phyloP scores from a whole-genome alignment of 2,888 invertebrate species.

The Pyrrhosoma nymphula region DNA sequence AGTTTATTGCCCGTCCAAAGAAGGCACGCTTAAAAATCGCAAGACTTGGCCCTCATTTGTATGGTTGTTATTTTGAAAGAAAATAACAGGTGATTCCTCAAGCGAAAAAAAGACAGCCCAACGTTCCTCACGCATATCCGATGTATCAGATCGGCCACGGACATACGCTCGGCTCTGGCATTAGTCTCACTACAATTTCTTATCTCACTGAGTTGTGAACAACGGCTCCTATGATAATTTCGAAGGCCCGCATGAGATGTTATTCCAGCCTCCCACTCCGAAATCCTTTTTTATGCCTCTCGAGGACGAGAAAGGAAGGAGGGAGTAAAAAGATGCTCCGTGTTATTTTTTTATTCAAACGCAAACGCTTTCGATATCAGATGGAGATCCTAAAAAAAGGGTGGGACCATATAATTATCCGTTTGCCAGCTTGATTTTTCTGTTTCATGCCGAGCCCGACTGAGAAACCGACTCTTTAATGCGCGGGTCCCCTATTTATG shows the following conservation, averaged over 20 bases:
- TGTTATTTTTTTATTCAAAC: slow-evolving; percentile 51
- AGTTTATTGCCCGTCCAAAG: slow-evolving; percentile 53
- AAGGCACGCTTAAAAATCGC: slow-evolving; percentile 46
- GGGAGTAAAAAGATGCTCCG: background rate
- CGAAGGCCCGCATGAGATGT: slow-evolving; percentile 37
- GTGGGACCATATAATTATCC: slow-evolving; percentile 63
- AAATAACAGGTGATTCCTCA: background rate
- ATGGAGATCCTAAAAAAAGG: slow-evolving; percentile 61
- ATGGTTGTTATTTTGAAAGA: background rate
- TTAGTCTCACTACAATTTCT: slow-evolving; percentile 25
- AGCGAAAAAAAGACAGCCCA: background rate
- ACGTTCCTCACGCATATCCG: background rate
- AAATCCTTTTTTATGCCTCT: background rate
- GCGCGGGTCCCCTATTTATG: slow-evolving; percentile 50
- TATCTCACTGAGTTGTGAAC: slow-evolving; percentile 27
- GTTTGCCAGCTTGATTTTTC: slow-evolving; percentile 61
- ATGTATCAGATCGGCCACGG: background rate
- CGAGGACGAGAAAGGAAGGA: background rate
- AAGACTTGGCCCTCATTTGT: background rate
- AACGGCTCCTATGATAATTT: slow-evolving; percentile 33
- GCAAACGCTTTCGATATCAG: slow-evolving; percentile 63
- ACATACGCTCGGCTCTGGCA: slow-evolving; percentile 16
- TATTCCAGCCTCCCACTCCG: slow-evolving; percentile 37
- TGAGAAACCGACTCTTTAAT: slow-evolving; percentile 40
- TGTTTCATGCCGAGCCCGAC: slow-evolving; percentile 36